Evolutionary conservation across 1,140 invertebrate genomes (phyloP), one percentile per base, ranked within the genome.

Genomic region (Akabosia matsudoensis): DNA sequence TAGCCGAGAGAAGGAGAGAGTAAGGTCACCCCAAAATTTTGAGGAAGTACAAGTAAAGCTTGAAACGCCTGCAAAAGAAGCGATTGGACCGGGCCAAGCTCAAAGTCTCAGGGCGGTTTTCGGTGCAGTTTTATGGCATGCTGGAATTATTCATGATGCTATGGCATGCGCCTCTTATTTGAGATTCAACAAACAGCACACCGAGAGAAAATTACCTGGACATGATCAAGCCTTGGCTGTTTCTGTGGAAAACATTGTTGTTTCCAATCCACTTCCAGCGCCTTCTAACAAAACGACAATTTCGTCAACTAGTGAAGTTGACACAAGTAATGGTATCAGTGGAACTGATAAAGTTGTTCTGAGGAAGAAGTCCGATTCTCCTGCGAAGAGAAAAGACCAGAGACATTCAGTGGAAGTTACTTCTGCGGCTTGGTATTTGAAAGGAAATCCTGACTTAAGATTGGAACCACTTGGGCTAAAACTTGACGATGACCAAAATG

Each of bases 141-240:
- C 98, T 87, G 96, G 94, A 0, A 92, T 98, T 54, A 94, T 97
- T 0, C 95, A 97, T 84, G 97, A 99, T 84, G 96, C 96, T 3
- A 98, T 98, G 92, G 95, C 96, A 0, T 97, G 95, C 83, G 95
- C 96, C 0, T 95, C 96, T 2, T 98, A 96, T 83, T 86, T 99
- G 0, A 97, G 97, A 85, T 98, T 98, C 84, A 95, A 97, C 85
- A 95, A 95, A 4, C 90, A 90, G 7, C n/a, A 28, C 31, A 10
- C 61, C 28, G 7, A 28, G 31, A 67, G 71, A 33, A 81, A 83
- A 16, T 3, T 82, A 77, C 26, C 79, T 76, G 87, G 88, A 73
- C 86, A 85, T 88, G 64, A 87, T 85, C 1, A 87, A 86, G 52
- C 88, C 88, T 83, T 89, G 89, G 83, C 14, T 13, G 10, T 14